phyloP scores from a whole-genome alignment of 2,797 vertebrate genomes.

The Coilia nasus region DNA sequence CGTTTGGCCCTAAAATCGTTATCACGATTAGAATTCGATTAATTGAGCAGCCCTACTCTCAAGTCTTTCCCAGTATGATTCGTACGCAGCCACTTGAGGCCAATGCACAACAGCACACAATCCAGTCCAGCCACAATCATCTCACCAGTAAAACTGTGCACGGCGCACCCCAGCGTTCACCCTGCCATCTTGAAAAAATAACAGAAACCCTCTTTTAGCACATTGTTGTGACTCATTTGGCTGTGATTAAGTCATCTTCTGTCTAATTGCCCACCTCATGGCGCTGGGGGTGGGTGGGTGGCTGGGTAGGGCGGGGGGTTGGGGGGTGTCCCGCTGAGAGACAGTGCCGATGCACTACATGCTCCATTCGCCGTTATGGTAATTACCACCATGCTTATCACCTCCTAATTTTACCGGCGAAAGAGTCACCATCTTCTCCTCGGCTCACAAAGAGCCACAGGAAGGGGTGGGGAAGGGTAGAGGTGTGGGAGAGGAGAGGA shows the following conservation, averaged over 20 bases:
- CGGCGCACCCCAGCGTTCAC: neutral
- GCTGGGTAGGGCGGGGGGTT: neutral
- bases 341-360: slow-evolving; percentile 43
- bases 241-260: slow-evolving; percentile 41
- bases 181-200: neutral
- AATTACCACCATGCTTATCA: slow-evolving; percentile 60
- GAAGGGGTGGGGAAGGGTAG: neutral
- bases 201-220: slow-evolving; percentile 23
- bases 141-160: neutral
- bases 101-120: neutral
- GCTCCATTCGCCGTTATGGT: slow-evolving; percentile 53
- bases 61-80: neutral
- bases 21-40: too few species aligned
- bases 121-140: neutral
- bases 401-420: slow-evolving; percentile 57
- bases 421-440: slow-evolving; percentile 43
- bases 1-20: too few species aligned
- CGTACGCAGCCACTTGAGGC: neutral
- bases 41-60: too few species aligned
- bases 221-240: slow-evolving; percentile 48
- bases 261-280: slow-evolving; percentile 38
- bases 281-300: neutral
- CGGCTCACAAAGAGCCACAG: slow-evolving; percentile 45
- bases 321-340: slow-evolving; percentile 44
- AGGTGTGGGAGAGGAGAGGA: too few species aligned